Evolutionary conservation across 1,140 invertebrate species (phyloP).

Genomic region (Rhopalosiphum maidis): DNA sequence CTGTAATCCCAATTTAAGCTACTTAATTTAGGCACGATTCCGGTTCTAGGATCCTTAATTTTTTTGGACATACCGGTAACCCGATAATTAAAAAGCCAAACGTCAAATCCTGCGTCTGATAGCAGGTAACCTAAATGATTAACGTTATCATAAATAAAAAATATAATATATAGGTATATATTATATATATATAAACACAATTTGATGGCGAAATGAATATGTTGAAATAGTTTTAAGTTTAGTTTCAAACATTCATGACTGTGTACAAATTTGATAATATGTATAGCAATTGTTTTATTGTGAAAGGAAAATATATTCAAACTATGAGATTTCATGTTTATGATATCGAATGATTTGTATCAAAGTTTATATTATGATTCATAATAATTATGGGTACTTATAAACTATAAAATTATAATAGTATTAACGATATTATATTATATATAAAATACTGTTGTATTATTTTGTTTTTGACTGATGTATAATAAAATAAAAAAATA

Average conservation of each 20-base stretch:
- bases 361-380: too few relatives aligned
- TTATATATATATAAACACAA: background rate
- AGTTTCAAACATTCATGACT: background rate
- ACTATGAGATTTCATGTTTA: background rate
- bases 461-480: too few relatives aligned
- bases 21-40: background rate
- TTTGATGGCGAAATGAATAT: background rate
- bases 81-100: constrained; percentile 66
- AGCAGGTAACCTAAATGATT: background rate
- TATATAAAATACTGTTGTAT: too few relatives aligned
- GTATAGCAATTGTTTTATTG: background rate
- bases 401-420: too few relatives aligned
- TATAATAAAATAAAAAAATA: too few relatives aligned
- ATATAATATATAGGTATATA: background rate
- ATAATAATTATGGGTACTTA: too few relatives aligned
- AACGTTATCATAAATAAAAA: background rate
- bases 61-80: constrained; percentile 60
- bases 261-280: background rate
- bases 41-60: constrained; percentile 32
- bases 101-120: constrained; percentile 65
- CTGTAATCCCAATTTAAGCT: constrained; percentile 47
- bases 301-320: background rate
- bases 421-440: too few relatives aligned
- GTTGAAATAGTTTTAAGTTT: background rate
- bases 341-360: too few relatives aligned